Base-by-base conservation (phyloP, 2,888 invertebrate species). In the Augiades crinisus region DNA sequence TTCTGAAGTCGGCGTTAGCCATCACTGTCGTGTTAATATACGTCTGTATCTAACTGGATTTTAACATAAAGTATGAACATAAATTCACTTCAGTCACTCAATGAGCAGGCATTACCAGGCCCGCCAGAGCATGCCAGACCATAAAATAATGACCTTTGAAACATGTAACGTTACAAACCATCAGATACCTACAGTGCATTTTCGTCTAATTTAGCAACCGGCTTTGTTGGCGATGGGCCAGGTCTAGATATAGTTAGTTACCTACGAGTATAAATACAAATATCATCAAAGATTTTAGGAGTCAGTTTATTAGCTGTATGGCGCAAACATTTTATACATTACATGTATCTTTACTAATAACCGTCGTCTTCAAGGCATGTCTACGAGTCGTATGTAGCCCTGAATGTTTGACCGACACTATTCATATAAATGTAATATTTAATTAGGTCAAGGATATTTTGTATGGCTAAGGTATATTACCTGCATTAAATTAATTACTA, bases 171-270 rank as follows among this genome's bases (percentile, higher is more conserved):
- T 60, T 64, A 22, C 24, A 24, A 40, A 40, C 40, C 24, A 16
- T 14, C 24, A 40, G 40, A 62, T 59, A 72, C n/a, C n/a, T n/a
- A n/a, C 62, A 61, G 58, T 73, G 68, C 69, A 73, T 67, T 75
- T 78, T 70, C 64, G 59, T 70, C 63, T 65, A 70, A 72, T 68
- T 74, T 66, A 66, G 67, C 64, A 64, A 59, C 60, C 55, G 56
- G 60, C 63, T 62, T 55, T 46, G 52, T 68, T 76, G 78, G 77
- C 75, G 33, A 0, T 13, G 3, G 16, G 68, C 77, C 78, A 78
- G 65, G 55, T 59, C 61, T 56, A 62, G 63, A 63, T 66, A 59
- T 57, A n/a, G n/a, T n/a, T n/a, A n/a, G n/a, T n/a, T n/a, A 52
- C 36, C 50, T 47, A 27, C 38, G 41, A 46, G 47, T 55, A 51